A percentile compares a stretch with the other conserved stretches of the same genome.
These are phyloP conservation scores for Syrphus vitripennis DNA, from an alignment of 2,888 invertebrate genomes.

Conservation along the genomic window DNA sequence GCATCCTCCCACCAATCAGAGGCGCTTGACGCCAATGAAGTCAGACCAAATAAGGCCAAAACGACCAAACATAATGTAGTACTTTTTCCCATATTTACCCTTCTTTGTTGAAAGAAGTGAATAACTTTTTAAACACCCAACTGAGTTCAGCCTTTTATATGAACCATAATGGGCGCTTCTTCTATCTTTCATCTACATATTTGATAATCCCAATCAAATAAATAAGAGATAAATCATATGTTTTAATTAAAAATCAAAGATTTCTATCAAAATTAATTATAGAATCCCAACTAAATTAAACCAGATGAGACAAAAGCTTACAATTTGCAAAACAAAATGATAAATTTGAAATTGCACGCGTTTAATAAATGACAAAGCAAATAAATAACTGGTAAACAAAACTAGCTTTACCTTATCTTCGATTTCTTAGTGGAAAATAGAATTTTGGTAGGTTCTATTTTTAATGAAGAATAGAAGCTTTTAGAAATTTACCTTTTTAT, in stretches of 20 bases:
- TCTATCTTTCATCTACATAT: not conserved
- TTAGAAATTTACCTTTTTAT: no score
- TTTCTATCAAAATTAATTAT: not conserved
- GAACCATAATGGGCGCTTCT: not conserved
- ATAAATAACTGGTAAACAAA: no score
- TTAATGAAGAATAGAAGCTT: no score
- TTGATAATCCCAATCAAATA: not conserved
- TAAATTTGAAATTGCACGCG: no score
- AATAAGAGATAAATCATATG: not conserved
- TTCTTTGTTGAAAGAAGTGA: not conserved
- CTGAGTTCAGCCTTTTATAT: not conserved
- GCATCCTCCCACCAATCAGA: constrained; percentile 92
- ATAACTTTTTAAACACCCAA: no score
- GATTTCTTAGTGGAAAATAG: no score
- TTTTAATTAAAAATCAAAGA: not conserved
- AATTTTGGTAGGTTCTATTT: no score
- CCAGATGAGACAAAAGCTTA: not conserved
- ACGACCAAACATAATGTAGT: not conserved
- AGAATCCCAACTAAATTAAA: not conserved
- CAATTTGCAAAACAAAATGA: no score
- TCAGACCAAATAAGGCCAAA: not conserved
- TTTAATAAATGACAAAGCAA: no score
- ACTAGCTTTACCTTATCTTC: no score
- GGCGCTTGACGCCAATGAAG: constrained; percentile 6
- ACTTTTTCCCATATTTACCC: constrained; percentile 3